Percentiles rank a stretch among this genome's conserved stretches.
These are phyloP conservation scores for Lochmaea crataegi DNA, from an alignment of 2,888 invertebrate genomes.

Conservation along the genomic window DNA sequence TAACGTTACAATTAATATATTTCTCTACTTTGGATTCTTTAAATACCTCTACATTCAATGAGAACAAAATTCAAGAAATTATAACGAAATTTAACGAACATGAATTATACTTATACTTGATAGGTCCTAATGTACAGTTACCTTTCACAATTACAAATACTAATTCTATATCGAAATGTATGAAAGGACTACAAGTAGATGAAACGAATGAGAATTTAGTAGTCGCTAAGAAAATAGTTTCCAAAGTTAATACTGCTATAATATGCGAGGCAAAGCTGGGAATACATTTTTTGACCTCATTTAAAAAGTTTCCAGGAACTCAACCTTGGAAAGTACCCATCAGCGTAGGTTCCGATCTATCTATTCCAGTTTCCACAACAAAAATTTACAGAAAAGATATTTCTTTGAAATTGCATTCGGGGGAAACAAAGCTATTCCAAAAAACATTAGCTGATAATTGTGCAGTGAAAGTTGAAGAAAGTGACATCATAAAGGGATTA, in stretches of 20 bases:
- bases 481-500: constrained; percentile 43
- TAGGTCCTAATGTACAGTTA: constrained; percentile 45
- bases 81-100: constrained; percentile 40
- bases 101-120: constrained; percentile 46
- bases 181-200: constrained; percentile 32
- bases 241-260: constrained; percentile 37
- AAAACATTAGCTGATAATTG: constrained; percentile 44
- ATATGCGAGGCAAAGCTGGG: constrained; percentile 45
- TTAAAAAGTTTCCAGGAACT: constrained; percentile 41
- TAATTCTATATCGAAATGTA: constrained; percentile 40
- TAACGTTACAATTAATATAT: constrained; percentile 46
- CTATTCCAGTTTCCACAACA: too few relatives aligned
- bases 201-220: constrained; percentile 27
- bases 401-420: constrained; percentile 37
- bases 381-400: constrained; percentile 40
- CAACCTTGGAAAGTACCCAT: constrained; percentile 49
- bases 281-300: constrained; percentile 40
- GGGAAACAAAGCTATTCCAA: not conserved
- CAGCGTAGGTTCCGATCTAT: constrained; percentile 40
- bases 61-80: constrained; percentile 32
- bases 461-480: constrained; percentile 33
- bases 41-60: constrained; percentile 22
- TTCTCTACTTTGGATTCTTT: constrained; percentile 44
- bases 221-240: constrained; percentile 41
- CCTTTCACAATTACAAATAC: constrained; percentile 39